Base-by-base conservation (phyloP, 1,140 invertebrate species). In the Hyposmocoma kahamanoa region DNA sequence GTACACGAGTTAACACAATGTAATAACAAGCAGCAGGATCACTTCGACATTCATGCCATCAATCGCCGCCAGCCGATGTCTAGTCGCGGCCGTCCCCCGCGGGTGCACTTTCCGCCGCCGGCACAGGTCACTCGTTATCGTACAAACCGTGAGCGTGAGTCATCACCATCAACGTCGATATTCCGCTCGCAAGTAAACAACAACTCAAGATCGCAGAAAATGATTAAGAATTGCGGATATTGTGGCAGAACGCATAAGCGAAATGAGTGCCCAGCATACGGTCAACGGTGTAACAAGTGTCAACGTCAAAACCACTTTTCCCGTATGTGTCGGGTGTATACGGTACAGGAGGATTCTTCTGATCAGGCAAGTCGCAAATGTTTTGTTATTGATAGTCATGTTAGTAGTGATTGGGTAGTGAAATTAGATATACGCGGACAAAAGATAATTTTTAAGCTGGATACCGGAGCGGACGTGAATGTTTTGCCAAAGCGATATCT, bases 381-480 rank as follows among this genome's bases (percentile, higher is more conserved):
- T 26, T 26, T 26, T 6, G 5, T 6, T 26, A 26, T 6, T 26
- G 11, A 11, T 26, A 26, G 24, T 26, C 24, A 11, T 5, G 5
- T 26, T 26, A 26, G 18, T 8, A 15, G 15, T 24, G 24, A 39
- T 41, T 48, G 47, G 47, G 3, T 17, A 39, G 22, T 28, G 18
- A 11, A 19, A 10, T 28, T 48, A 26, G n/a, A n/a, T 19, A 26
- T 48, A 22, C 39, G 24, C 11, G 17, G 20, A 28, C 5, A 2
- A 11, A 0, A 3, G 11, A 24, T 48, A 24, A 10, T 6, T 39
- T 48, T 48, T 19, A 47, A 47, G 22, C 17, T 47, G n/a, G 45
- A 47, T 18, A 36, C 45, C 22, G 45, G 45, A 36, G 47, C 47
- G 2, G 38, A 41, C 13, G 36, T 48, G 6, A 48, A 48, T 26